Conservation (phyloP, 2,888 invertebrate species). For the Epicampocera succincta region DNA sequence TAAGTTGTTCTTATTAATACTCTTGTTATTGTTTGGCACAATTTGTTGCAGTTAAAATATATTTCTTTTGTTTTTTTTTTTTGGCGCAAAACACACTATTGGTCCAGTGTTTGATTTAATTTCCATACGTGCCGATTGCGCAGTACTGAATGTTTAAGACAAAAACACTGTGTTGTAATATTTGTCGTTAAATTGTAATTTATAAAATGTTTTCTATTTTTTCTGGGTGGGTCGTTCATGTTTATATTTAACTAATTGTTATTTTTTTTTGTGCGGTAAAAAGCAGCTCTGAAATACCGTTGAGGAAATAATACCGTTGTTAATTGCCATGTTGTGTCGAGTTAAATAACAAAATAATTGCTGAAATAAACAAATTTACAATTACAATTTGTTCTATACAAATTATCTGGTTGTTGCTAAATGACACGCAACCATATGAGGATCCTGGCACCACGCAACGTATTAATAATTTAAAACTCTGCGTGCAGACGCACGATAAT, state of each 20-base stretch:
- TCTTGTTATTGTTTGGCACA: conserved; percentile 9
- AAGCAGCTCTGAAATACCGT: not conserved
- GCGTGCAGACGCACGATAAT: too few species aligned
- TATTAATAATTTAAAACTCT: too few species aligned
- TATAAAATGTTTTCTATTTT: conserved; percentile 43
- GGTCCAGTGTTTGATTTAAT: conserved; percentile 34
- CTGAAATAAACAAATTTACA: not conserved
- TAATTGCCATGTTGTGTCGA: conserved; percentile 18
- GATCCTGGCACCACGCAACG: too few species aligned
- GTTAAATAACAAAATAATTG: conserved; percentile 33
- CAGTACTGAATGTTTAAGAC: conserved; percentile 9
- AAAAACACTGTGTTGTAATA: conserved; percentile 62
- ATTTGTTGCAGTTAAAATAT: conserved; percentile 24
- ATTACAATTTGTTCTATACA: not conserved
- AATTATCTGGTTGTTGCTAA: too few species aligned
- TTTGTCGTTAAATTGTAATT: conserved; percentile 60
- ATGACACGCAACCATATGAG: too few species aligned
- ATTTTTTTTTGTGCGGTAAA: not conserved
- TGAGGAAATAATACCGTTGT: conserved; percentile 14
- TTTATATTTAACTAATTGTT: conserved; percentile 46
- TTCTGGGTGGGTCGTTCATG: conserved; percentile 62
- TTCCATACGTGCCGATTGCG: conserved; percentile 49
- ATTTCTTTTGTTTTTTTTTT: not conserved
- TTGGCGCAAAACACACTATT: not conserved
- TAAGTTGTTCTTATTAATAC: not conserved